Evolutionary conservation across 2,113 vertebrate genomes (phyloP).

Genomic region (Coryphaenoides rupestris): DNA sequence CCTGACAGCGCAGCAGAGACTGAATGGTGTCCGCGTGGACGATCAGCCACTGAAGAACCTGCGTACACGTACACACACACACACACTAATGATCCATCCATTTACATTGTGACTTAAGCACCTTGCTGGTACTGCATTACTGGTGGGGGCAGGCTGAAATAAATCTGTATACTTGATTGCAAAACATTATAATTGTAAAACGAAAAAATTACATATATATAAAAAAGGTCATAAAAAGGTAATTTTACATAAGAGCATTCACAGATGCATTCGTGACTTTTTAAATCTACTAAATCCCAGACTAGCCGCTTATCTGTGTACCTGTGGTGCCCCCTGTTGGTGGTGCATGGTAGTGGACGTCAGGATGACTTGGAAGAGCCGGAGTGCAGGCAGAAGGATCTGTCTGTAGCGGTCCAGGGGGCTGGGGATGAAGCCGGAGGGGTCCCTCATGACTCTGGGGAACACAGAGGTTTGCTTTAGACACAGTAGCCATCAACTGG

Average conservation of each 20-base stretch:
- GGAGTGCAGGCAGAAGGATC: slow-evolving; percentile 90
- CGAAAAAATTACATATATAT: too few relatives aligned
- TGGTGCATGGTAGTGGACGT: slow-evolving; percentile 90
- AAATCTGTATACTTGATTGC: too few relatives aligned
- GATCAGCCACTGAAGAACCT: slow-evolving; percentile 94
- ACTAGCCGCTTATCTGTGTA: slow-evolving; percentile 32
- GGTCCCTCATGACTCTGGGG: slow-evolving; percentile 73
- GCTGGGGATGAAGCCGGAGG: slow-evolving; percentile 87
- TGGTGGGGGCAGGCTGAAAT: too few relatives aligned
- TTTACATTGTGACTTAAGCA: neutral
- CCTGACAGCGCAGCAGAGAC: slow-evolving; percentile 87
- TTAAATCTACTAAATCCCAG: too few relatives aligned
- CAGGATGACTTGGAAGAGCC: slow-evolving; percentile 90
- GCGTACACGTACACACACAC: slow-evolving; percentile 16
- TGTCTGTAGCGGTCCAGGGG: slow-evolving; percentile 92
- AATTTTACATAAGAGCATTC: too few relatives aligned
- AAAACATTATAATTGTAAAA: too few relatives aligned
- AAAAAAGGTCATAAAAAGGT: too few relatives aligned
- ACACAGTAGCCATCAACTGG: slow-evolving; percentile 2
- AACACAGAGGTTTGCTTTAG: neutral
- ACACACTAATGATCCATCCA: slow-evolving; percentile 1
- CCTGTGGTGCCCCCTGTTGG: slow-evolving; percentile 92
- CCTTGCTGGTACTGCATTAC: too few relatives aligned
- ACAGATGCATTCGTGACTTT: too few relatives aligned
- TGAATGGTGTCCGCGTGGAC: slow-evolving; percentile 93